Evolutionary conservation across 2,888 invertebrate genomes (phyloP).

Genomic region (Alentia gelatinosa): DNA sequence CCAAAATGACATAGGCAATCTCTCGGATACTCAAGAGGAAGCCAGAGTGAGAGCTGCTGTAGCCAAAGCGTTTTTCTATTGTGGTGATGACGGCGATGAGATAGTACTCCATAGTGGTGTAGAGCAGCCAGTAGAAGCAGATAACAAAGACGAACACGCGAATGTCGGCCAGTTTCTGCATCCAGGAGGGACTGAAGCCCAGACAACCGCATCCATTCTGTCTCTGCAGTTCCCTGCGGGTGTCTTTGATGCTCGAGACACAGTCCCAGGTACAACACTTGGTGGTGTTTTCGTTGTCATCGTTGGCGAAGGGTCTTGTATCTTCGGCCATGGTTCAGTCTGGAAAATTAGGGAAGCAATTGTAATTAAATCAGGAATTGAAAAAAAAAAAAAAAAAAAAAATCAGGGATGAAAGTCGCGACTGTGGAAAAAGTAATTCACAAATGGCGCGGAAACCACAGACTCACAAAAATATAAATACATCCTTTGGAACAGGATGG

Average conservation of each 20-base stretch:
- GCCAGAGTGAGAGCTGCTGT: slow-evolving; percentile 26
- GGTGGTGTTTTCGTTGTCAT: background rate
- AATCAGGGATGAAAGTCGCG: too few relatives aligned
- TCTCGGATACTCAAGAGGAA: slow-evolving; percentile 45
- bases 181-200: background rate
- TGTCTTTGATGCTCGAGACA: background rate
- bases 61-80: slow-evolving; percentile 53
- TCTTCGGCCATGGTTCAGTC: background rate
- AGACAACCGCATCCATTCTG: slow-evolving; percentile 16
- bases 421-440: too few relatives aligned
- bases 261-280: background rate
- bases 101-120: slow-evolving; percentile 33
- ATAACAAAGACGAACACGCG: slow-evolving; percentile 43
- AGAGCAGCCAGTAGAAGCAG: slow-evolving; percentile 22
- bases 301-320: background rate
- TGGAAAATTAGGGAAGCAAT: background rate
- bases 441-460: too few relatives aligned
- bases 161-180: background rate
- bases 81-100: slow-evolving; percentile 50
- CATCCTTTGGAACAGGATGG: too few relatives aligned
- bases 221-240: background rate
- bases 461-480: too few relatives aligned
- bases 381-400: too few relatives aligned
- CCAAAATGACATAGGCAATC: background rate
- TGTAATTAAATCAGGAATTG: too few relatives aligned